Percentiles rank a stretch among this genome's conserved stretches.
phyloP scores from a whole-genome alignment of 1,140 invertebrate species.

The Apis dorsata region DNA sequence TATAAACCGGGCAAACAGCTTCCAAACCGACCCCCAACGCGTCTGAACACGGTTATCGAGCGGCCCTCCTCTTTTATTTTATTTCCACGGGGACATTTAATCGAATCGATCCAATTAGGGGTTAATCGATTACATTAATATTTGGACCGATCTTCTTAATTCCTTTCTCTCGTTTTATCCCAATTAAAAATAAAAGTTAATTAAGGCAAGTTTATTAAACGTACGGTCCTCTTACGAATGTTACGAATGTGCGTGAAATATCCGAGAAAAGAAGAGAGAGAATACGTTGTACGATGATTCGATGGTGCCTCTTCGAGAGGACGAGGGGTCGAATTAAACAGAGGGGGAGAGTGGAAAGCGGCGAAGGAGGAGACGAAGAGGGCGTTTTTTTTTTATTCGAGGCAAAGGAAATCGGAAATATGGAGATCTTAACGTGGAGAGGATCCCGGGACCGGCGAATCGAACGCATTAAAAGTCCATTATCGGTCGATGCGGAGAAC shows the following conservation, averaged over 20 bases:
- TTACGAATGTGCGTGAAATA: no score
- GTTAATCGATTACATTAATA: neutral
- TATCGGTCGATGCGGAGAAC: slow-evolving; percentile 54
- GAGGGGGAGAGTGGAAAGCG: no score
- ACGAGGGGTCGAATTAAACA: no score
- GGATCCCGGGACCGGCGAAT: slow-evolving; percentile 54
- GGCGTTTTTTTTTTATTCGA: no score
- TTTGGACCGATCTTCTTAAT: neutral
- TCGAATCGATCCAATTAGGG: slow-evolving; percentile 17
- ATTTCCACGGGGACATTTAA: neutral
- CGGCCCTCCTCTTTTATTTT: slow-evolving; percentile 51
- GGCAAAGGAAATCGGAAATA: slow-evolving; percentile 49
- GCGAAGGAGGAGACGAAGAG: no score
- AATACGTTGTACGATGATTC: no score
- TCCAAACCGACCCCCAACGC: slow-evolving; percentile 18
- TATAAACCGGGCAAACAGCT: slow-evolving; percentile 50
- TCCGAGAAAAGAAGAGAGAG: no score
- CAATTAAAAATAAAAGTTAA: no score
- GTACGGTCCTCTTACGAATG: no score
- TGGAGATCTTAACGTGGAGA: slow-evolving; percentile 58
- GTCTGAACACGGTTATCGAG: slow-evolving; percentile 71
- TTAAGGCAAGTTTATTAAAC: no score
- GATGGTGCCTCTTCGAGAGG: no score
- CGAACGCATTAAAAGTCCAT: slow-evolving; percentile 69
- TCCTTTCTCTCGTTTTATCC: no score